Conservation (phyloP, 2,888 invertebrate species). For the Morpho deidamia region DNA sequence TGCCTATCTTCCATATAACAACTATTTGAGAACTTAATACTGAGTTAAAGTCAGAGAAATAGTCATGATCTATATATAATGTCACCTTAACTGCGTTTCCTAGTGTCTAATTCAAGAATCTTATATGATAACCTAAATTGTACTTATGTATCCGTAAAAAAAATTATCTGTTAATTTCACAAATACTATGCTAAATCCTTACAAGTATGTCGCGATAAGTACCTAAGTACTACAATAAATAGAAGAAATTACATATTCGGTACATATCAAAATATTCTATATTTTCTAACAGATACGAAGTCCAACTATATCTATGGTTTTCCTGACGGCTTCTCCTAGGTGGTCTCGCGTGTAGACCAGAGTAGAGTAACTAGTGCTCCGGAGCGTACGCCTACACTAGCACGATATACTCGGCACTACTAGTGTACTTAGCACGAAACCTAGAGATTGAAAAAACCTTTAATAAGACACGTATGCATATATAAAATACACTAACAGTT, state of each 20-base stretch:
- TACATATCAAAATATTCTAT: constrained; percentile 63
- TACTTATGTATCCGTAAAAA: constrained; percentile 65
- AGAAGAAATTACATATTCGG: constrained; percentile 71
- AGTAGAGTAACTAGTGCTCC: constrained; percentile 75
- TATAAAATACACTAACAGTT: constrained; percentile 45
- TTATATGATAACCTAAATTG: constrained; percentile 68
- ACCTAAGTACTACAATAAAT: constrained; percentile 77
- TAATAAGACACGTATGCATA: constrained; percentile 52
- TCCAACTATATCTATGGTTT: constrained; percentile 65
- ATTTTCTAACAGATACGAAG: constrained; percentile 59
- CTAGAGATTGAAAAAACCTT: constrained; percentile 78
- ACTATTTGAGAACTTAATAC: constrained; percentile 75
- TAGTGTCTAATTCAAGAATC: constrained; percentile 56
- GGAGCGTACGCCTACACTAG: constrained; percentile 79
- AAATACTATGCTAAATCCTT: constrained; percentile 59
- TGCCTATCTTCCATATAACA: constrained; percentile 62
- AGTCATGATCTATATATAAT: constrained; percentile 51
- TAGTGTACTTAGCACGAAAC: constrained; percentile 79
- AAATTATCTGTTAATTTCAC: constrained; percentile 51
- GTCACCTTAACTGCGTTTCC: constrained; percentile 52
- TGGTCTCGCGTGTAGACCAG: constrained; percentile 72
- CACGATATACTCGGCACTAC: constrained; percentile 73
- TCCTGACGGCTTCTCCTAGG: constrained; percentile 74
- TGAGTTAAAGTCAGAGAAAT: constrained; percentile 57
- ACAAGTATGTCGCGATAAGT: constrained; percentile 66